Evolutionary conservation across 2,888 invertebrate species (phyloP).

Genomic region (Papilio demoleus): DNA sequence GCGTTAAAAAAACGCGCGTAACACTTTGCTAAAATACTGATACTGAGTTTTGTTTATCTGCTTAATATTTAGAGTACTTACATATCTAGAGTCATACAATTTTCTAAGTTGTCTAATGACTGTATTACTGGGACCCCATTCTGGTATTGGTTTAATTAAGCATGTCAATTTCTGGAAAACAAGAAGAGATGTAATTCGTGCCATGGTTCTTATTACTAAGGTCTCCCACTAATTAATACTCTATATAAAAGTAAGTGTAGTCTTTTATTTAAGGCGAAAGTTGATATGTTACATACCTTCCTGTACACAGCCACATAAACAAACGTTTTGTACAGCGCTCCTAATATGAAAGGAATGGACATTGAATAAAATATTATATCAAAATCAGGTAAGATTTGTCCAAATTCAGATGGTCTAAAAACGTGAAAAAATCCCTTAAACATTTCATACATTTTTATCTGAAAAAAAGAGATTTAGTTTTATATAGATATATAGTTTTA

Average conservation of each 20-base stretch:
- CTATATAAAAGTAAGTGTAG: too few species aligned
- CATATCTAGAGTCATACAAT: constrained; percentile 54
- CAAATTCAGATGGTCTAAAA: not conserved
- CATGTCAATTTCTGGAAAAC: constrained; percentile 52
- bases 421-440: constrained; percentile 43
- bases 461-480: constrained; percentile 42
- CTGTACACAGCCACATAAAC: constrained; percentile 43
- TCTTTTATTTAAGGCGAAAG: too few species aligned
- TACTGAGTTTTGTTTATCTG: too few species aligned
- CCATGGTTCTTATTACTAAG: too few species aligned
- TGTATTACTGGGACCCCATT: constrained; percentile 62
- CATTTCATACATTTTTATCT: constrained; percentile 52
- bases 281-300: constrained; percentile 34
- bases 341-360: constrained; percentile 39
- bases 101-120: constrained; percentile 56
- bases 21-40: too few species aligned
- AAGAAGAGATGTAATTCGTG: not conserved
- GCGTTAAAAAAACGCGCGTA: too few species aligned
- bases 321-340: constrained; percentile 39
- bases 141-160: constrained; percentile 54
- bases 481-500: too few species aligned
- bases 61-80: not conserved
- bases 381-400: not conserved
- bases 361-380: constrained; percentile 14
- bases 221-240: too few species aligned